Conservation (phyloP, 2,888 invertebrate genomes). For the Ochropleura leucogaster region DNA sequence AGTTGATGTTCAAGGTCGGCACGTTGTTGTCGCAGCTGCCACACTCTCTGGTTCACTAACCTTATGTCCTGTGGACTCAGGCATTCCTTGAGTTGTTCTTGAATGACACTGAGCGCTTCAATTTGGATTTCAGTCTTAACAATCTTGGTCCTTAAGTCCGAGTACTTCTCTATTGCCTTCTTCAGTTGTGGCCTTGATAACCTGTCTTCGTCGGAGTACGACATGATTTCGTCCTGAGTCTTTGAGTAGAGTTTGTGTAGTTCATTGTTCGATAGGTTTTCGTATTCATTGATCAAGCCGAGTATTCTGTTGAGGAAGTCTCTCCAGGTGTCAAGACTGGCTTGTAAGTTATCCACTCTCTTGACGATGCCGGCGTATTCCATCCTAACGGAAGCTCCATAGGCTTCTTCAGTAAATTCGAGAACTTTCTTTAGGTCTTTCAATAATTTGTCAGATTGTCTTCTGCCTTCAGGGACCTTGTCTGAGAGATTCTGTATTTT, state of each 20-base stretch:
- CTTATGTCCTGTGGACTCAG: constrained; percentile 96
- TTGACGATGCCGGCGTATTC: constrained; percentile 95
- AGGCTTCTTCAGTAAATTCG: constrained; percentile 93
- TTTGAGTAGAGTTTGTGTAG: constrained; percentile 92
- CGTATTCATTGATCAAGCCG: constrained; percentile 92
- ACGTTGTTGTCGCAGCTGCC: constrained; percentile 95
- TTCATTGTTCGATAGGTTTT: constrained; percentile 89
- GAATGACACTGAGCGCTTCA: constrained; percentile 93
- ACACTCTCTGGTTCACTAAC: constrained; percentile 94
- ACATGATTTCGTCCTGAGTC: constrained; percentile 91
- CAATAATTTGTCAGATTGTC: constrained; percentile 91
- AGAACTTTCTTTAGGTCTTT: constrained; percentile 92
- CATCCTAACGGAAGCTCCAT: constrained; percentile 95
- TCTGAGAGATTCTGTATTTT: constrained; percentile 93
- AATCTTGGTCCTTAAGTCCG: constrained; percentile 91
- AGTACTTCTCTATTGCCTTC: constrained; percentile 91
- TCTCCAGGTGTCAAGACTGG: constrained; percentile 95
- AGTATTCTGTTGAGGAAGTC: constrained; percentile 93
- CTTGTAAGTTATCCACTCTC: constrained; percentile 94
- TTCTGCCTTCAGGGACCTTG: constrained; percentile 93
- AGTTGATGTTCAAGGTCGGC: constrained; percentile 95
- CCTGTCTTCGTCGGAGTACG: constrained; percentile 89
- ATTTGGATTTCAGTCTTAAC: constrained; percentile 91
- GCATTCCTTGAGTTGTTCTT: constrained; percentile 96
- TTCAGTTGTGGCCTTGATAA: constrained; percentile 92